These are phyloP conservation scores for Xestia sexstrigata DNA, from an alignment of 2,888 invertebrate genomes.

Conservation along the genomic window DNA sequence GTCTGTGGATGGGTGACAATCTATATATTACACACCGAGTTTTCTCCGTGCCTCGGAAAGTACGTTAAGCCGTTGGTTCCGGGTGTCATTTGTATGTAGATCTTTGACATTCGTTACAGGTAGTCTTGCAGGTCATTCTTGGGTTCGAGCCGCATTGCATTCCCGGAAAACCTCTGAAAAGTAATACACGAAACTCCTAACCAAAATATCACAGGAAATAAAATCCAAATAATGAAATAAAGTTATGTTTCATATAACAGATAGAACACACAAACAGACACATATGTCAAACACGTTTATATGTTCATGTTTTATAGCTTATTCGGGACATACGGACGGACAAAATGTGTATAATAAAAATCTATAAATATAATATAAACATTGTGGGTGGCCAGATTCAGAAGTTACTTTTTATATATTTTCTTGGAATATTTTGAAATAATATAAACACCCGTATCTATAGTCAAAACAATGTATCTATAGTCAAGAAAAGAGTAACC, in stretches of 20 bases:
- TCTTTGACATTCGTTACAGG: too few relatives aligned
- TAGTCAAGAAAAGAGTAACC: too few relatives aligned
- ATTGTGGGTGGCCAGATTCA: slow-evolving; percentile 57
- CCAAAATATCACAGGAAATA: slow-evolving; percentile 55
- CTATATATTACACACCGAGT: too few relatives aligned
- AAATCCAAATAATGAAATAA: slow-evolving; percentile 50
- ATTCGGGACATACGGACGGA: slow-evolving; percentile 44
- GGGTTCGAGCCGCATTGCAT: too few relatives aligned
- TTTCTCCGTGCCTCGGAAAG: too few relatives aligned
- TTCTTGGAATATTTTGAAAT: slow-evolving; percentile 54
- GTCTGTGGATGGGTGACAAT: too few relatives aligned
- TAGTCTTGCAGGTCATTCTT: too few relatives aligned
- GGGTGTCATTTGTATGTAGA: too few relatives aligned
- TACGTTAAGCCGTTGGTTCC: too few relatives aligned
- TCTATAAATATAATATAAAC: slow-evolving; percentile 47
- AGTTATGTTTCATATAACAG: slow-evolving; percentile 42
- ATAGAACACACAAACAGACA: slow-evolving; percentile 54
- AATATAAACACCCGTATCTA: neutral
- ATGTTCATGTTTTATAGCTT: slow-evolving; percentile 60
- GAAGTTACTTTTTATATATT: slow-evolving; percentile 24
- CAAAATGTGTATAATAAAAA: slow-evolving; percentile 57
- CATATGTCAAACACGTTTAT: slow-evolving; percentile 58
- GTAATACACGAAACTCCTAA: neutral
- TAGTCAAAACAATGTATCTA: too few relatives aligned
- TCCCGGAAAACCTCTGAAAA: neutral